Base-by-base conservation (phyloP, 2,113 vertebrate species). In the Corydoras maculifer region DNA sequence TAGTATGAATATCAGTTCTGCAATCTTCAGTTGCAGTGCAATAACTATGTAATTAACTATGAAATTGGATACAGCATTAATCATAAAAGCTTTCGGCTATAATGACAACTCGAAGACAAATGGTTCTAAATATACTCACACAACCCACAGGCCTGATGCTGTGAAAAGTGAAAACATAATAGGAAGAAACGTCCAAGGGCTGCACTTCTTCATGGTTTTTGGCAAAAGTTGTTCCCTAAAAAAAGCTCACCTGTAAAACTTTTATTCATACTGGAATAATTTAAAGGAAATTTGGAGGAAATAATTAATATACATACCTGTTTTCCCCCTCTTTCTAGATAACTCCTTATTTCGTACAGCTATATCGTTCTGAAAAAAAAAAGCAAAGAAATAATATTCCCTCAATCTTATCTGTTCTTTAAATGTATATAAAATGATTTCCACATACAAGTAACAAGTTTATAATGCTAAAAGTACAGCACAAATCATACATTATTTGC, bases 151-250 rank as follows among this genome's bases (percentile, higher is more conserved):
- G 70, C 95, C 94, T 29, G 87, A 88, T 25, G 93, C 91, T 2
- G 92, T 93, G 77, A 90, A 88, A 58, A 89, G 35, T 13, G 93
- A 91, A 72, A 92, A 92, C 51, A 91, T 81, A 11, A 92, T 88
- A 58, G 94, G 93, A 43, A 96, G 85, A 78, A 98, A 91, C 82
- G 91, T 92, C 94, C 94, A 96, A 2, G 86, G 82, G 0, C 92
- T 95, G 86, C 82, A 93, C 71, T 87, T 91, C 87, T 84, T 88
- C 86, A 88, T 87, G 58, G n/a, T 57, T 68, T 65, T n/a, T 35
- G 63, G 18, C 43, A 71, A 15, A 75, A 29, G 5, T 6, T 60
- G 15, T 9, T 10, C 60, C 63, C 71, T 32, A 32, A 74, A 63
- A 12, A 31, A 70, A 49, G 0, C 35, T 8, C 35, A 43, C 7